Percentiles rank a stretch among this genome's conserved stretches.
Evolutionary conservation across 2,888 invertebrate genomes (phyloP).

Genomic region (Orthonychiurus folsomi): DNA sequence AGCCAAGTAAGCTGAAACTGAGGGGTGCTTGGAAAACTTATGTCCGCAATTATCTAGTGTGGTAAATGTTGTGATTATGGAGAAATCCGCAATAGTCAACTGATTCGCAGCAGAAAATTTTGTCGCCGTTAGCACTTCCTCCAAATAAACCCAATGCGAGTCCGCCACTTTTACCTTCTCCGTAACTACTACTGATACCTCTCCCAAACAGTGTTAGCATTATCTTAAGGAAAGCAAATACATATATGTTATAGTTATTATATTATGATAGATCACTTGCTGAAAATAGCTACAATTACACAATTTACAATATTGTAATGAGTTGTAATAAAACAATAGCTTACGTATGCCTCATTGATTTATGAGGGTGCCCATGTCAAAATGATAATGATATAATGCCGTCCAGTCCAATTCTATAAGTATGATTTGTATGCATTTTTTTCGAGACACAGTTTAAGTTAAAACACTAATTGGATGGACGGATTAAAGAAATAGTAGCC

Average conservation of each 20-base stretch:
- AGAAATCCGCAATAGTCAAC: conserved; percentile 45
- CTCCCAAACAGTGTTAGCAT: conserved; percentile 26
- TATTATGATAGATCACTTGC: neutral
- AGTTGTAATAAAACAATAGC: neutral
- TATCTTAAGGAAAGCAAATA: neutral
- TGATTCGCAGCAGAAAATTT: conserved; percentile 42
- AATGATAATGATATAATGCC: too few species aligned
- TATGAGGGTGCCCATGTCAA: too few species aligned
- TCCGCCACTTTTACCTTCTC: conserved; percentile 33
- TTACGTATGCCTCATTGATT: conserved; percentile 31
- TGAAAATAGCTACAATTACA: neutral
- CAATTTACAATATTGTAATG: neutral
- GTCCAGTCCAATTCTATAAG: too few species aligned
- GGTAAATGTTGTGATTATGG: conserved; percentile 45
- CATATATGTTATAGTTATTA: too few species aligned
- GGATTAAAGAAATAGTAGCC: too few species aligned
- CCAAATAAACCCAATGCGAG: conserved; percentile 38
- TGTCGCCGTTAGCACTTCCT: conserved; percentile 39
- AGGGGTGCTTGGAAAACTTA: conserved; percentile 60
- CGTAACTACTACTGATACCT: conserved; percentile 12
- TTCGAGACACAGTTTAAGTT: too few species aligned
- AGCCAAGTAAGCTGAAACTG: conserved; percentile 56
- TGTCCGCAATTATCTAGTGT: conserved; percentile 5
- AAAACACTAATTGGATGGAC: too few species aligned
- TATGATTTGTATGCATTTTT: too few species aligned